Evolutionary conservation across 2,888 invertebrate species (phyloP), one percentile per base, ranked within the genome.

Genomic region (Eutolmus rufibarbis): DNA sequence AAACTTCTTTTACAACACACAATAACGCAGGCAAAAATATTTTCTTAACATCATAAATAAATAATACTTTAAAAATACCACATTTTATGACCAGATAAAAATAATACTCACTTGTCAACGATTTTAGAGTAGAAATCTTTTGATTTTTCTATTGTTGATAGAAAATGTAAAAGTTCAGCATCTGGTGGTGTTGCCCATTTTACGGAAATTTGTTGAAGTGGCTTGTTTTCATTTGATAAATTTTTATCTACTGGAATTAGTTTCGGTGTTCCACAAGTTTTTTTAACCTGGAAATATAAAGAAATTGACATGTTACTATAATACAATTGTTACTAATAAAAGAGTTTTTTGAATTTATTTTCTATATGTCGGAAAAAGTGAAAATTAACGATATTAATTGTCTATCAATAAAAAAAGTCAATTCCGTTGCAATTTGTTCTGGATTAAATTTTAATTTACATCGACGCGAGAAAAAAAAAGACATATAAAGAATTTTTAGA

Each of bases 101-200:
- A 74, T 79, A 43, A 51, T 19, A 92, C 92, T 92, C 90, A 93
- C 90, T 95, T 95, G 92, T 97, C 96, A 4, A 97, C 96, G 66
- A 98, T 94, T 90, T 95, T 95, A 46, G 96, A 95, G 93, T 97
- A 98, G 92, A 98, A 96, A 90, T 96, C 96, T 92, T 96, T 96
- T 88, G 96, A 97, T 90, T 94, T 94, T 31, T 95, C 94, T 85
- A 96, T 94, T 16, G 94, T 94, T 8, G 95, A 94, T 12, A 95
- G 93, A 90, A 96, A 95, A 90, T 94, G 94, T 37, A 94, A 91
- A 81, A 96, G 94, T 90, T 95, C 95, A 0, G 94, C 94, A 89
- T 95, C 95, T 7, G 95, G 95, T 0, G 95, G 94, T 0, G 95
- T 94, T 0, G 94, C 93, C 89, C 95, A 93, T 57, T 95, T 93